Conservation (phyloP, 2,797 vertebrate genomes). For the Hydrocynus forskahlii region DNA sequence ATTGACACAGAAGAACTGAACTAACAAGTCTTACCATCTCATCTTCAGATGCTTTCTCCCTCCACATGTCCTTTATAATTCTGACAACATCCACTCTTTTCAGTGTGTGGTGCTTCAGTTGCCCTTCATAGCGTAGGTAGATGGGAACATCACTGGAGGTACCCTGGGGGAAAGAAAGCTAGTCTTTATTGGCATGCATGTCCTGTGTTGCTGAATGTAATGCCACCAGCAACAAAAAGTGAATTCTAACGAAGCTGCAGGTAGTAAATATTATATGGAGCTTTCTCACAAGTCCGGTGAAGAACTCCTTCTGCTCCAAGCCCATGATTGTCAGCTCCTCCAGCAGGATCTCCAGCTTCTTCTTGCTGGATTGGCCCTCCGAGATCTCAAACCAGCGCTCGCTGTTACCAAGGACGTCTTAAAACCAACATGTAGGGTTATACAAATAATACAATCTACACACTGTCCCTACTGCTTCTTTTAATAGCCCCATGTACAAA, state of each 20-base stretch:
- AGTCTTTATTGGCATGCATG: background rate
- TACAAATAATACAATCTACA: background rate
- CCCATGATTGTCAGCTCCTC: constrained; percentile 70
- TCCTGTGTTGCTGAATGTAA: background rate
- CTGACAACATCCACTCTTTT: constrained; percentile 70
- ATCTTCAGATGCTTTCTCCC: constrained; percentile 69
- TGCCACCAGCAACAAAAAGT: background rate
- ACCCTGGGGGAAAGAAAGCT: constrained; percentile 64
- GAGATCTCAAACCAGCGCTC: constrained; percentile 68
- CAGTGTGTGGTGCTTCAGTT: constrained; percentile 73
- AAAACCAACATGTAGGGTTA: constrained; percentile 50
- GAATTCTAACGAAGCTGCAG: background rate
- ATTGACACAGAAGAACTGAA: background rate
- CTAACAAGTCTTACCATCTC: constrained; percentile 50
- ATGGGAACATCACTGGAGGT: constrained; percentile 66
- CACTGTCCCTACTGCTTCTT: background rate
- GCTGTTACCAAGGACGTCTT: constrained; percentile 59
- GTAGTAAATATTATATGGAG: background rate
- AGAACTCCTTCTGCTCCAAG: constrained; percentile 66
- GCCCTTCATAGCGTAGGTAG: constrained; percentile 74
- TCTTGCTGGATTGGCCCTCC: constrained; percentile 72
- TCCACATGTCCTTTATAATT: constrained; percentile 77
- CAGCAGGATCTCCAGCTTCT: constrained; percentile 74
- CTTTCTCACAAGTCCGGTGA: constrained; percentile 69
- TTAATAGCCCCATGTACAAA: background rate